Evolutionary conservation across 2,888 invertebrate genomes (phyloP).

Genomic region (Agrotis clavis): DNA sequence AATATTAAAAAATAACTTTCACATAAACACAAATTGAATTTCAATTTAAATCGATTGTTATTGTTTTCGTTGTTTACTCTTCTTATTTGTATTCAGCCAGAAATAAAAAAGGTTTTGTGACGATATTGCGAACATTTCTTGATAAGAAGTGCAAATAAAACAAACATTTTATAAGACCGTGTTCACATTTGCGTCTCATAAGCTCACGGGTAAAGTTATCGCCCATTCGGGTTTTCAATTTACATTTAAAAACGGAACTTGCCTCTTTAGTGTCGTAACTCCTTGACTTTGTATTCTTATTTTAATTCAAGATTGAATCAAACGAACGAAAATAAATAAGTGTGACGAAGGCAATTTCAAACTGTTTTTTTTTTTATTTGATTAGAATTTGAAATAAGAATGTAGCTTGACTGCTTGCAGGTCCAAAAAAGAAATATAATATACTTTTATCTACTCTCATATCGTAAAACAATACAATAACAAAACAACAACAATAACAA

Average conservation of each 20-base stretch:
- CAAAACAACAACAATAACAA: too few species aligned
- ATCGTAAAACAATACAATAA: too few species aligned
- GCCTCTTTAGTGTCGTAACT: slow-evolving; percentile 39
- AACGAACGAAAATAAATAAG: not conserved
- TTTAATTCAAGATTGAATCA: slow-evolving; percentile 15
- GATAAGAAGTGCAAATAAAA: slow-evolving; percentile 54
- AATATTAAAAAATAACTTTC: slow-evolving; percentile 12
- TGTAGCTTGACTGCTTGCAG: not conserved
- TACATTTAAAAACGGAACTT: slow-evolving; percentile 64
- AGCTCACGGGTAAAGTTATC: slow-evolving; percentile 44
- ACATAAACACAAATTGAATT: slow-evolving; percentile 3
- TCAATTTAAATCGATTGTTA: not conserved
- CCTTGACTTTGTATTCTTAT: slow-evolving; percentile 41
- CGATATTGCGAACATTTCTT: slow-evolving; percentile 25
- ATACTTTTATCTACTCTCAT: too few species aligned
- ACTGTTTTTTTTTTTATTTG: too few species aligned
- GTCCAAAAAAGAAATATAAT: too few species aligned
- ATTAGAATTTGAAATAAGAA: too few species aligned
- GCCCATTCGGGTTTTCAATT: slow-evolving; percentile 50
- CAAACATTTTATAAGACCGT: slow-evolving; percentile 49
- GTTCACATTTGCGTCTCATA: slow-evolving; percentile 48
- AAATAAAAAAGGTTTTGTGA: slow-evolving; percentile 32
- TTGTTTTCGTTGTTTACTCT: slow-evolving; percentile 4
- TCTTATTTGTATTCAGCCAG: slow-evolving; percentile 5
- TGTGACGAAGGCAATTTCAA: not conserved